phyloP scores from a whole-genome alignment of 2,797 vertebrate species.

The Novumbra hubbsi region DNA sequence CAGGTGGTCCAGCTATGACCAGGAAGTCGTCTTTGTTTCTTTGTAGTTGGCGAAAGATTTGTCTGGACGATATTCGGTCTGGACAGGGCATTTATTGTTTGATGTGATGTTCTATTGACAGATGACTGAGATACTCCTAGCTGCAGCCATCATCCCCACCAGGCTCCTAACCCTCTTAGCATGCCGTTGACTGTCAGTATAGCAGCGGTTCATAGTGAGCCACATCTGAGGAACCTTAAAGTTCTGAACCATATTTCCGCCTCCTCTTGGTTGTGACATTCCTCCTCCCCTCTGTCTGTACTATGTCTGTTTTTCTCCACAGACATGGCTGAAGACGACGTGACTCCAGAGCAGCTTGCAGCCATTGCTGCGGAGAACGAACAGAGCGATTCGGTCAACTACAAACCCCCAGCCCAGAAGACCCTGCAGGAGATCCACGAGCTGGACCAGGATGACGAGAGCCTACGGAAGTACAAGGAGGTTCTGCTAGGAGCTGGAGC shows the following conservation, averaged over 20 bases:
- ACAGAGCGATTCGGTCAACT: conserved; percentile 84
- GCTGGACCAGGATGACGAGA: conserved; percentile 94
- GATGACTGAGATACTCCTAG: too few species aligned
- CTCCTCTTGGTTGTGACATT: background rate
- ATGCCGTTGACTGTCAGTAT: background rate
- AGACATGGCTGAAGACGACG: conserved; percentile 95
- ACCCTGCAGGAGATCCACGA: conserved; percentile 93
- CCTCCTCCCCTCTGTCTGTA: background rate
- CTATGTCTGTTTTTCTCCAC: background rate
- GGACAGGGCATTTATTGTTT: too few species aligned
- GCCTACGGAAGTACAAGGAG: conserved; percentile 96
- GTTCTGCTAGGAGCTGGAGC: conserved; percentile 79
- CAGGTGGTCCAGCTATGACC: too few species aligned
- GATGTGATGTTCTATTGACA: too few species aligned
- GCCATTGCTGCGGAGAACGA: conserved; percentile 95
- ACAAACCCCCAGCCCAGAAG: conserved; percentile 91
- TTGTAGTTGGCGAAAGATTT: too few species aligned
- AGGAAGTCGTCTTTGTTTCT: too few species aligned
- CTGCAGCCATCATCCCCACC: background rate
- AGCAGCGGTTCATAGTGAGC: background rate
- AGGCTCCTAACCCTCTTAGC: background rate
- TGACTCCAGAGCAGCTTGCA: conserved; percentile 91
- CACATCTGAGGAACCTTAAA: background rate
- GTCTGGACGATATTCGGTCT: too few species aligned
- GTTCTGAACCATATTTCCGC: background rate